phyloP scores from a whole-genome alignment of 2,888 invertebrate species.

The Microchrysa polita region DNA sequence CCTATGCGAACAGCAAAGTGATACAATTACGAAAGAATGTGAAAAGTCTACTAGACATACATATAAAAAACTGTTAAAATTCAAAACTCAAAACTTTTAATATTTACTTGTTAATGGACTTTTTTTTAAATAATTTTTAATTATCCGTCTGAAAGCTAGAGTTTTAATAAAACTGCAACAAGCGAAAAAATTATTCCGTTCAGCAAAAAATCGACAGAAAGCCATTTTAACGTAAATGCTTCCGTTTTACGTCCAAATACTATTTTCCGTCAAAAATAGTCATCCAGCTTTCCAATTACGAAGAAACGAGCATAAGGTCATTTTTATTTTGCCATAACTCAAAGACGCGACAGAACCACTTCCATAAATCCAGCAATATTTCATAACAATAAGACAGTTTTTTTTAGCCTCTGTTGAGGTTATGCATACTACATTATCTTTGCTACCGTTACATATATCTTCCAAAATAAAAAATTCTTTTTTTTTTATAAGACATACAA shows the following conservation, averaged over 20 bases:
- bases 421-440: too few relatives aligned
- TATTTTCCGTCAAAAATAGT: background rate
- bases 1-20: slow-evolving; percentile 41
- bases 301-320: too few relatives aligned
- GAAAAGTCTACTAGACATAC: slow-evolving; percentile 15
- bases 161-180: background rate
- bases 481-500: too few relatives aligned
- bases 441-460: too few relatives aligned
- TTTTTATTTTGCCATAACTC: too few relatives aligned
- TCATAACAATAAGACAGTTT: background rate
- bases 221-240: slow-evolving; percentile 14
- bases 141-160: slow-evolving; percentile 8
- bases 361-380: slow-evolving; percentile 19
- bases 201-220: background rate
- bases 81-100: slow-evolving; percentile 18
- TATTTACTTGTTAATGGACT: background rate
- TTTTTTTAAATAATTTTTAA: slow-evolving; percentile 3
- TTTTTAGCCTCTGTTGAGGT: too few relatives aligned
- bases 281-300: slow-evolving; percentile 2
- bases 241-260: slow-evolving; percentile 28
- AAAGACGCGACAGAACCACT: slow-evolving; percentile 2
- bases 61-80: slow-evolving; percentile 32
- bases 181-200: slow-evolving; percentile 15
- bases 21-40: slow-evolving; percentile 39
- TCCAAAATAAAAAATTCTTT: too few relatives aligned